phyloP scores from a whole-genome alignment of 2,888 invertebrate species.

The Catotricha subobsoleta region DNA sequence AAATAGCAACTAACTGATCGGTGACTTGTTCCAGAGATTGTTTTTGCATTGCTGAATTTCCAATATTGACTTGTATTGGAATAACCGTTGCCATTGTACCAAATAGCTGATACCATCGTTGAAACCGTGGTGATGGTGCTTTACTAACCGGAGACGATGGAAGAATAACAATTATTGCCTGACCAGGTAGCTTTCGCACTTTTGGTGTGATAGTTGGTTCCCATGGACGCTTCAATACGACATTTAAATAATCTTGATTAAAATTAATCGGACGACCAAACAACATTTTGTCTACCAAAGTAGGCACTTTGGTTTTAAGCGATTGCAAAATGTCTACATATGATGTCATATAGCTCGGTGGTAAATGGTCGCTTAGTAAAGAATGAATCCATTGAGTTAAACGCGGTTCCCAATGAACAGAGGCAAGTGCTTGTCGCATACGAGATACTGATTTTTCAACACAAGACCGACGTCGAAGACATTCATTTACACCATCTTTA shows the following conservation, averaged over 20 bases:
- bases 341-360: constrained; percentile 43
- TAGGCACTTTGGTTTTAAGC: constrained; percentile 47
- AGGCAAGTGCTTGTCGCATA: constrained; percentile 47
- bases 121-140: constrained; percentile 35
- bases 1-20: constrained; percentile 45
- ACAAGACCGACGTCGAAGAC: constrained; percentile 46
- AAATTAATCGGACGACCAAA: constrained; percentile 35
- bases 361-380: constrained; percentile 47
- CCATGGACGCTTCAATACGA: constrained; percentile 36
- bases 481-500: constrained; percentile 40
- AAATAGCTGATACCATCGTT: constrained; percentile 52
- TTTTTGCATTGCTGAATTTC: constrained; percentile 16
- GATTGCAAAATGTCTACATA: constrained; percentile 66
- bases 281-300: constrained; percentile 54
- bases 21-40: constrained; percentile 32
- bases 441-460: constrained; percentile 51
- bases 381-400: constrained; percentile 62
- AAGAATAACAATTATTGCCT: constrained; percentile 45
- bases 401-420: constrained; percentile 53
- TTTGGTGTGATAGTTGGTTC: constrained; percentile 2
- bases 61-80: constrained; percentile 35
- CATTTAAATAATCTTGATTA: constrained; percentile 43
- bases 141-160: constrained; percentile 34
- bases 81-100: constrained; percentile 49
- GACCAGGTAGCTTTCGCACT: constrained; percentile 41